Conservation (phyloP, 1,140 invertebrate species). For the Aporrectodea caliginosa region DNA sequence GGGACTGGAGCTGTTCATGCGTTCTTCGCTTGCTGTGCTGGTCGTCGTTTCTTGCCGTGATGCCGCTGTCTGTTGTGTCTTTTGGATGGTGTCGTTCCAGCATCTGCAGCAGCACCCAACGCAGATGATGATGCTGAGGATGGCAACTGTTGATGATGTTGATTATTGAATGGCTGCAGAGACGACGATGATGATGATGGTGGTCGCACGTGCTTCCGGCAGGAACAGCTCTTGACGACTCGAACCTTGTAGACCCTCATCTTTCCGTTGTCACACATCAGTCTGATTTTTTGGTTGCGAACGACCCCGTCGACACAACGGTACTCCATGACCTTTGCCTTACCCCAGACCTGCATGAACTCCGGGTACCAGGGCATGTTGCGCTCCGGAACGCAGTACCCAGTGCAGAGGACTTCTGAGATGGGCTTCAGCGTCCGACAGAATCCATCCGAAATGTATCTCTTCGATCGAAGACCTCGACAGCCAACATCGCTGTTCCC, state of each 20-base stretch:
- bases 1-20: no score
- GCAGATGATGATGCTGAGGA: no score
- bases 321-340: neutral
- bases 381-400: neutral
- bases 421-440: neutral
- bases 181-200: no score
- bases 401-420: neutral
- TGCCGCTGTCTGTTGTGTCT: no score
- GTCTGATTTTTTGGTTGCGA: neutral
- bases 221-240: neutral
- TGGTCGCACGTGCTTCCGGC: neutral
- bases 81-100: no score
- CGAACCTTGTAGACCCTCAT: neutral
- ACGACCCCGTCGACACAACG: neutral
- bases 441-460: neutral
- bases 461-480: neutral
- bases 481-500: conserved; percentile 1
- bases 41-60: no score
- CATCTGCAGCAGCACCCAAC: no score
- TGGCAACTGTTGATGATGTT: no score
- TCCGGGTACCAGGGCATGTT: neutral
- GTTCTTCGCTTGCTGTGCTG: no score
- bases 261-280: neutral
- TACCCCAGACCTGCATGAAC: neutral
- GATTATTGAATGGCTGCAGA: neutral